phyloP scores from a whole-genome alignment of 2,888 invertebrate genomes.

The Polydrusus cervinus region DNA sequence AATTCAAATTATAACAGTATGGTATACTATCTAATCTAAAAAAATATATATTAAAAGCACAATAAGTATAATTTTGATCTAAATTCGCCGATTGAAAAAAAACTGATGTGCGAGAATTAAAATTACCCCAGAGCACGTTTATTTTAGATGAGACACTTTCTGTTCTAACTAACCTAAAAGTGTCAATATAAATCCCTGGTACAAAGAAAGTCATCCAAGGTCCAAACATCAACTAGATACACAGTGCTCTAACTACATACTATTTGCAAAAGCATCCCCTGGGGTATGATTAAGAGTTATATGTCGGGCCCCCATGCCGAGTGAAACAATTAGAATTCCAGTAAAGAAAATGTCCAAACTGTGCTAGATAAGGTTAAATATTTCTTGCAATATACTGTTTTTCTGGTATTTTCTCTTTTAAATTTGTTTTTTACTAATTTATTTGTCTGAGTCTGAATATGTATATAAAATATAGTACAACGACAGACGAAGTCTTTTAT shows the following conservation, averaged over 20 bases:
- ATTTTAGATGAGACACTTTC: too few species aligned
- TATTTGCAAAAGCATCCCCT: neutral
- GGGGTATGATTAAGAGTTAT: neutral
- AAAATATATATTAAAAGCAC: too few species aligned
- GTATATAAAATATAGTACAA: too few species aligned
- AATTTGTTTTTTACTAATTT: too few species aligned
- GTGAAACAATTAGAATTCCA: neutral
- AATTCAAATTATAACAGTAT: too few species aligned
- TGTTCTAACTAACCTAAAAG: neutral
- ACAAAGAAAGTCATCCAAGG: neutral
- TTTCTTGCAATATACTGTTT: neutral
- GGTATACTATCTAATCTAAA: too few species aligned
- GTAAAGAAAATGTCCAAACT: neutral
- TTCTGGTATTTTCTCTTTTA: neutral
- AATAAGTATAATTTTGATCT: too few species aligned
- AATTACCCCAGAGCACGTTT: too few species aligned
- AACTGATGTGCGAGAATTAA: too few species aligned
- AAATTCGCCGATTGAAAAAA: too few species aligned
- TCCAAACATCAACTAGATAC: neutral
- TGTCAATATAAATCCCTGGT: neutral
- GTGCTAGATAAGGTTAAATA: neutral
- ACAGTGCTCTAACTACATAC: neutral
- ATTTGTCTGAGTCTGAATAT: too few species aligned
- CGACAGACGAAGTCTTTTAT: too few species aligned
- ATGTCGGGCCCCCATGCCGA: neutral